Evolutionary conservation across 2,797 vertebrate genomes (phyloP).

Genomic region (Iguana delicatissima): DNA sequence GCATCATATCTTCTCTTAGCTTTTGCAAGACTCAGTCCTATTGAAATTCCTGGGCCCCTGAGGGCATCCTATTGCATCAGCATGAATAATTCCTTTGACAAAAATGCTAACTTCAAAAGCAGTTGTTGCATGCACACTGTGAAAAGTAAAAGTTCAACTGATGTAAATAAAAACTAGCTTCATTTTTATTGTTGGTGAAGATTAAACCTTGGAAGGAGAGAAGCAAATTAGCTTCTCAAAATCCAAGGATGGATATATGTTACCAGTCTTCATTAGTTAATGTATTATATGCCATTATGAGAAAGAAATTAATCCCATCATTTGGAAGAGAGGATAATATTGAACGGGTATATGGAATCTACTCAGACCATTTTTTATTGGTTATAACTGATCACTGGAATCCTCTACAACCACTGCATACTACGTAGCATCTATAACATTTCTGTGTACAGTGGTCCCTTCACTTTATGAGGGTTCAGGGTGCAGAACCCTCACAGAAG

Average conservation of each 20-base stretch:
- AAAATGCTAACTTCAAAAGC: not conserved
- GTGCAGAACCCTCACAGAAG: too few relatives aligned
- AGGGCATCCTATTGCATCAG: conserved; percentile 15
- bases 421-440: too few relatives aligned
- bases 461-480: too few relatives aligned
- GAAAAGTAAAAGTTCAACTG: not conserved
- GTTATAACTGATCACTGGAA: too few relatives aligned
- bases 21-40: not conserved
- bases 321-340: not conserved
- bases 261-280: too few relatives aligned
- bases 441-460: too few relatives aligned
- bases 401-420: too few relatives aligned
- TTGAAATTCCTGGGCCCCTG: not conserved
- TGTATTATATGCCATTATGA: not conserved
- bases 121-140: accelerated
- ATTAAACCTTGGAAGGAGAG: not conserved
- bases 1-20: not conserved
- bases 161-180: not conserved
- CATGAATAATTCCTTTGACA: not conserved
- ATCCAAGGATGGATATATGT: not conserved
- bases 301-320: not conserved
- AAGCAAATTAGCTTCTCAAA: not conserved
- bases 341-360: not conserved
- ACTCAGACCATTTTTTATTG: too few relatives aligned
- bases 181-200: not conserved